Conservation (phyloP, 37 sponge, comb jelly and placozoan genomes). For the Amphimedon queenslandica region DNA sequence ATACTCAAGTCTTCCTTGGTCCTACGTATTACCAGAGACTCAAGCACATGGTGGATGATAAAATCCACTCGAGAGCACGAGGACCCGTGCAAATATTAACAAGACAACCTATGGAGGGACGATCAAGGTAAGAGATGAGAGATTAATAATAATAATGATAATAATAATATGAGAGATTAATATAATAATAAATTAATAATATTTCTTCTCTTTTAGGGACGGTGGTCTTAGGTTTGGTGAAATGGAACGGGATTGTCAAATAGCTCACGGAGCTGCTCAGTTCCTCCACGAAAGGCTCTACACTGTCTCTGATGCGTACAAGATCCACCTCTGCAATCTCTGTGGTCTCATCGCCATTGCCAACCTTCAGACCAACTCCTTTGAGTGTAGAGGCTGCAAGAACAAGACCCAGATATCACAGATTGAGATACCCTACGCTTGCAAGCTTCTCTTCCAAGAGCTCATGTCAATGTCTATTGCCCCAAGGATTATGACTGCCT, state of each 20-base stretch:
- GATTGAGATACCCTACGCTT: slow-evolving; percentile 96
- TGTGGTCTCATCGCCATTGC: slow-evolving; percentile 98
- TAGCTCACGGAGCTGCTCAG: slow-evolving; percentile 99
- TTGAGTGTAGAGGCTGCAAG: slow-evolving; percentile 96
- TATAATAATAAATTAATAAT: too few relatives aligned
- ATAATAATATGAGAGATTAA: background rate
- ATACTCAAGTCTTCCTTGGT: slow-evolving; percentile 97
- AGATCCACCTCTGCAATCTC: slow-evolving; percentile 91
- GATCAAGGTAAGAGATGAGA: slow-evolving; percentile 78
- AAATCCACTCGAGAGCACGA: slow-evolving; percentile 97
- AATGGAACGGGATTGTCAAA: slow-evolving; percentile 99
- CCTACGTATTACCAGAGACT: slow-evolving; percentile 99
- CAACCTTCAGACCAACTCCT: slow-evolving; percentile 87
- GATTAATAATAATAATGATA: background rate
- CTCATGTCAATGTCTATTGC: slow-evolving; percentile 99
- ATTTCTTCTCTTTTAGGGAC: slow-evolving; percentile 50
- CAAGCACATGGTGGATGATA: slow-evolving; percentile 99
- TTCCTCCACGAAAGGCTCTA: slow-evolving; percentile 96
- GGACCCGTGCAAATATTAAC: slow-evolving; percentile 97
- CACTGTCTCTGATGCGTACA: slow-evolving; percentile 93
- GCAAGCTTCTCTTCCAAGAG: slow-evolving; percentile 99
- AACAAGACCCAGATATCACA: slow-evolving; percentile 99
- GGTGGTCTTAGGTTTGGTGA: slow-evolving; percentile 99
- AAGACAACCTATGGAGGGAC: slow-evolving; percentile 98
- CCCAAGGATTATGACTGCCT: slow-evolving; percentile 96